Evolutionary conservation across 2,797 vertebrate species (phyloP).

Genomic region (Halcyon leucocephala): DNA sequence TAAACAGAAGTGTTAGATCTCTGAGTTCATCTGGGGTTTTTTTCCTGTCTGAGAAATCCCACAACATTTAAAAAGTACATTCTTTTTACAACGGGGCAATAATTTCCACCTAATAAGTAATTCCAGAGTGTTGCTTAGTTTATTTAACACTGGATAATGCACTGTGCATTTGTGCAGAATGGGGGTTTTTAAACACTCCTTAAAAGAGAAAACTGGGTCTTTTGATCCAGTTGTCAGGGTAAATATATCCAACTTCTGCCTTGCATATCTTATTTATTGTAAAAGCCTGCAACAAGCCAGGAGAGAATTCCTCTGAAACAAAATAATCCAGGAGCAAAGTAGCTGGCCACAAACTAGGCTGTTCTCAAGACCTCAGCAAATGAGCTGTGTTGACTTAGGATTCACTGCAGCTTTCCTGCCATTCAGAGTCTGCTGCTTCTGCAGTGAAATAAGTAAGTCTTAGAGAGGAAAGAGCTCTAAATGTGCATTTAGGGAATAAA

Average conservation of each 20-base stretch:
- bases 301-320: not conserved
- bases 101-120: slow-evolving; percentile 37
- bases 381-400: not conserved
- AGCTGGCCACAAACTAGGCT: not conserved
- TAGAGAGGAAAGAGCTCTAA: not conserved
- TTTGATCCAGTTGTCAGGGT: slow-evolving; percentile 7
- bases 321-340: not conserved
- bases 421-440: not conserved
- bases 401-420: not conserved
- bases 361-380: not conserved
- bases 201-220: not conserved
- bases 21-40: not conserved
- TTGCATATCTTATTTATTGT: not conserved
- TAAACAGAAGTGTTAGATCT: not conserved
- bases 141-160: not conserved
- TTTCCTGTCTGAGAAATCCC: not conserved
- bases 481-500: not conserved
- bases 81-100: not conserved
- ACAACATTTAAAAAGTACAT: not conserved
- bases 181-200: not conserved
- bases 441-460: not conserved
- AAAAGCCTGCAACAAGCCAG: not conserved
- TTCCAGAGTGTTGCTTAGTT: not conserved
- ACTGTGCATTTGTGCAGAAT: not conserved
- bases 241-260: not conserved